Evolutionary conservation across 1,140 invertebrate species (phyloP), one percentile per base, ranked within the genome.

Genomic region (Ceratosolen solmsi): DNA sequence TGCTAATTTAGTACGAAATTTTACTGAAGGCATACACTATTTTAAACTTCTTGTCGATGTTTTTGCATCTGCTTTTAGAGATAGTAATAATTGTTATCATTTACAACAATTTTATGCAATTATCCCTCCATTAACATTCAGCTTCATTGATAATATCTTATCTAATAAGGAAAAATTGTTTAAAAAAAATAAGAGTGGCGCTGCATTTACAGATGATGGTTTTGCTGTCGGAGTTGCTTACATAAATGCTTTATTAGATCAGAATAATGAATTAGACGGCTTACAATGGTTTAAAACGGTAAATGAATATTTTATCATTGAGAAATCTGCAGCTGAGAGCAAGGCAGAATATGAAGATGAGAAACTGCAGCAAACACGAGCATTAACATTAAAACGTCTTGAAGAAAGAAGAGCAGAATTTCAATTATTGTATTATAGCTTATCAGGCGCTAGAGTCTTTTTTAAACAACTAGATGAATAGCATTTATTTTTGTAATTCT

Each of bases 231-330:
- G 98, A 22, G 89, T 96, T 3, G 94, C 95, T 4, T 96, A 95
- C 82, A 95, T 96, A 84, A 92, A 95, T 56, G 94, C 94, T 86
- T 89, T 96, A 82, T 88, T 96, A 17, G 92, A 95, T 89, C 95
- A 96, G 89, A 93, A 93, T 85, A 92, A 93, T 65, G 96, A 97
- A 85, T 96, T 99, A 89, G 97, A 99, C 92, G 95, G 97, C 8
- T 92, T 99, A 1, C 97, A 98, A 89, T 99, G 99, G 99, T 99
- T 99, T 88, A 94, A 97, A 79, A 97, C 98, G 7, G 96, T 99
- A 0, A 90, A 93, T 70, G 94, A 95, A 83, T 95, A 96, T 87
- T 95, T 96, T 84, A 92, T 92, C 1, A 86, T 86, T 22, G 93
- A 92, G 63, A 91, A 91, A 86, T 63, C 79, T 0, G 56, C 85